Percentiles rank a stretch among this genome's conserved stretches.
These are phyloP conservation scores for Venturia canescens DNA, from an alignment of 1,140 invertebrate genomes.

Conservation along the genomic window DNA sequence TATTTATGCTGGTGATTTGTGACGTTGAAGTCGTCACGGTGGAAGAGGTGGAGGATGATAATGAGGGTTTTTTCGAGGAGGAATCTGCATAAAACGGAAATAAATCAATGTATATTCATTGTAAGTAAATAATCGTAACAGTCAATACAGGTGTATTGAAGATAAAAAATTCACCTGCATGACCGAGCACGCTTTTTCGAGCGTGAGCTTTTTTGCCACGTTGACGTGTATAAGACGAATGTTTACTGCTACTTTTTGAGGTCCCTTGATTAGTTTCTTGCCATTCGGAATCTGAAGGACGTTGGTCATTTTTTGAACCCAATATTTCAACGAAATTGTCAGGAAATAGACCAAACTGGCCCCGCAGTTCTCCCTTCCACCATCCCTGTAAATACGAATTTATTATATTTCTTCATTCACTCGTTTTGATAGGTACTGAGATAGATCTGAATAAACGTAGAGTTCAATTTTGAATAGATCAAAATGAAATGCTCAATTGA, in stretches of 20 bases:
- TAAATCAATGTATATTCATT: neutral
- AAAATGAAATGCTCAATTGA: neutral
- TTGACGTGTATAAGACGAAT: slow-evolving; percentile 58
- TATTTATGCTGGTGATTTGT: slow-evolving; percentile 43
- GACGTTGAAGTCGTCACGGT: slow-evolving; percentile 51
- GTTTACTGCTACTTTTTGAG: slow-evolving; percentile 54
- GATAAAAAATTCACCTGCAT: slow-evolving; percentile 50
- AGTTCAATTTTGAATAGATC: slow-evolving; percentile 3
- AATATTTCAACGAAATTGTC: slow-evolving; percentile 95
- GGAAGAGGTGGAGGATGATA: slow-evolving; percentile 47
- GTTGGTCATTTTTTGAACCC: slow-evolving; percentile 57
- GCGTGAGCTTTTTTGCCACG: slow-evolving; percentile 68
- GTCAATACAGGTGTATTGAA: neutral
- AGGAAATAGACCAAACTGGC: slow-evolving; percentile 94
- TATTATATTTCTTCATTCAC: neutral
- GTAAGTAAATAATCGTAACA: neutral
- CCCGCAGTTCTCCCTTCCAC: slow-evolving; percentile 97
- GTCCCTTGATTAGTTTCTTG: slow-evolving; percentile 57
- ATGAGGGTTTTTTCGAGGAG: slow-evolving; percentile 54
- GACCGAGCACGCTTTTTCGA: slow-evolving; percentile 63
- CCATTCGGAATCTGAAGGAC: slow-evolving; percentile 64
- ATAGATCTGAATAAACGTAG: neutral
- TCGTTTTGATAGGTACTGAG: neutral
- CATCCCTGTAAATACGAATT: slow-evolving; percentile 80
- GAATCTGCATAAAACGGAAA: slow-evolving; percentile 40